These are phyloP conservation scores for Tenthredo livida DNA, from an alignment of 2,888 invertebrate species.

Conservation along the genomic window DNA sequence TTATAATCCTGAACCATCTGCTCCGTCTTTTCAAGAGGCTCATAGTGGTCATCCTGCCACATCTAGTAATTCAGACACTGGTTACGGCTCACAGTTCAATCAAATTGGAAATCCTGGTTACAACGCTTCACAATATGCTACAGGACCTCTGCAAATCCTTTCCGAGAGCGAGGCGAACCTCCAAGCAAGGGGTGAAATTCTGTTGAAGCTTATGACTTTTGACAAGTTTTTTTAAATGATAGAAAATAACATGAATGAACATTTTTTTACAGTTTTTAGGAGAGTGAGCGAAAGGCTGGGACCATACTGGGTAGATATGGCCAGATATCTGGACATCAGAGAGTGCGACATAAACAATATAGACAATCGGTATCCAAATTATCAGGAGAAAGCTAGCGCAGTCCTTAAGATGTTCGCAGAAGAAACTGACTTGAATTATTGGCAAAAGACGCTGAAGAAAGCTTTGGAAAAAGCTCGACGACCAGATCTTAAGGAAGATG, in stretches of 20 bases:
- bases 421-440: slow-evolving; percentile 60
- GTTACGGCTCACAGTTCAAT: neutral
- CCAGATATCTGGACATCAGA: slow-evolving; percentile 67
- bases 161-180: slow-evolving; percentile 1
- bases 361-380: slow-evolving; percentile 61
- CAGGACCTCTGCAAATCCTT: slow-evolving; percentile 8
- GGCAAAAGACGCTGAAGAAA: slow-evolving; percentile 67
- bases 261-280: slow-evolving; percentile 60
- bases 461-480: slow-evolving; percentile 71
- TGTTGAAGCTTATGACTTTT: slow-evolving; percentile 9
- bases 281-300: slow-evolving; percentile 68
- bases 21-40: slow-evolving; percentile 29
- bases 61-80: neutral
- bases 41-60: neutral
- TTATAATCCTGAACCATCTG: slow-evolving; percentile 43
- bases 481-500: slow-evolving; percentile 70
- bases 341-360: slow-evolving; percentile 70
- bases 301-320: slow-evolving; percentile 70
- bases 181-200: neutral
- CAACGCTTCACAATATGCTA: neutral
- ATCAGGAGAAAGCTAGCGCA: slow-evolving; percentile 67
- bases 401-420: slow-evolving; percentile 67
- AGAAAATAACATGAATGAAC: neutral
- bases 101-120: neutral
- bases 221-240: slow-evolving; percentile 17